A percentile compares a stretch with the other conserved stretches of the same genome.
Evolutionary conservation across 2,797 vertebrate genomes (phyloP).

Genomic region (Crypturellus tataupa): DNA sequence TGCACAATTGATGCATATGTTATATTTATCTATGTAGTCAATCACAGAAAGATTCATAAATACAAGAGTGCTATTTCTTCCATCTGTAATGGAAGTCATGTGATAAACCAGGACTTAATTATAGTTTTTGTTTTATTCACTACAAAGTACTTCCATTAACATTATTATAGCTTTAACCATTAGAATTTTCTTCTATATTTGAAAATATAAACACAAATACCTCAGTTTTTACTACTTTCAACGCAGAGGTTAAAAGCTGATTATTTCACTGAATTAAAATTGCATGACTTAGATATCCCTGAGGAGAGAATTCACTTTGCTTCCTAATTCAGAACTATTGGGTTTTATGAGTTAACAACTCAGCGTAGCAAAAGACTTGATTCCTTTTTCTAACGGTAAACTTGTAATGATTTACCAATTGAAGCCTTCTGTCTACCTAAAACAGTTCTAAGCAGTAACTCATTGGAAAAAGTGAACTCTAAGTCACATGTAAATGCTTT

Average conservation of each 20-base stretch:
- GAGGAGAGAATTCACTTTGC: accelerated
- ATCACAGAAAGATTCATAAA: neutral
- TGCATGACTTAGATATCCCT: neutral
- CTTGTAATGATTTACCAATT: neutral
- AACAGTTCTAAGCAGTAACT: neutral
- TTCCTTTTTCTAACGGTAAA: neutral
- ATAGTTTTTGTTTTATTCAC: neutral
- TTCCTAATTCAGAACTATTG: neutral
- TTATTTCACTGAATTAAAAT: neutral
- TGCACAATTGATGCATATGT: neutral
- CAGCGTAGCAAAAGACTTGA: neutral
- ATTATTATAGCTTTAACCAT: neutral
- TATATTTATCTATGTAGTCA: neutral
- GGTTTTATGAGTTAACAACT: neutral
- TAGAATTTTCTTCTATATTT: accelerated
- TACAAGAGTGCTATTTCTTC: neutral
- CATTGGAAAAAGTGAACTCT: too few relatives aligned
- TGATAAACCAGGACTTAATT: neutral
- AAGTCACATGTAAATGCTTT: neutral
- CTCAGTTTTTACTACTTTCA: neutral
- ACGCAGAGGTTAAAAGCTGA: neutral
- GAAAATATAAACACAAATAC: neutral
- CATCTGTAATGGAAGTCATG: neutral
- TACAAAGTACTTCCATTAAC: neutral
- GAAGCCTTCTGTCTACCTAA: neutral